Conservation (phyloP, 2,113 vertebrate species). For the Channa maculata region DNA sequence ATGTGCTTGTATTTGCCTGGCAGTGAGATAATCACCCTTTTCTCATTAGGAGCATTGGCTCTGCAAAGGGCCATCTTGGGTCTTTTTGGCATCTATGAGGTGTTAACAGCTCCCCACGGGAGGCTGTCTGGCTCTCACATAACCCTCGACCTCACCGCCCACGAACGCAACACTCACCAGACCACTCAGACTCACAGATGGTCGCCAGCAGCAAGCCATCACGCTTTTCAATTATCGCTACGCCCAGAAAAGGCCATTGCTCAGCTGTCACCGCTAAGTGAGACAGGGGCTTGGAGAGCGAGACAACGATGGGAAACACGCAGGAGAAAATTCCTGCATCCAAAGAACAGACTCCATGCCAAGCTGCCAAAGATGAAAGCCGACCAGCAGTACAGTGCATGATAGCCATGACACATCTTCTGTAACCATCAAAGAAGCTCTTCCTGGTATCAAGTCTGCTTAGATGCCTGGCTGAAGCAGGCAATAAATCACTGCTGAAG, state of each 20-base stretch:
- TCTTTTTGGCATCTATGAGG: constrained; percentile 90
- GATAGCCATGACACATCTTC: background rate
- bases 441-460: constrained; percentile 4
- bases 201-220: constrained; percentile 72
- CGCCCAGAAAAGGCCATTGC: constrained; percentile 73
- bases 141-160: constrained; percentile 74
- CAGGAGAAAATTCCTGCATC: constrained; percentile 63
- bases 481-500: constrained; percentile 76
- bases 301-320: constrained; percentile 10
- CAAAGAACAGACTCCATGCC: background rate
- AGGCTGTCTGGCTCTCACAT: constrained; percentile 73
- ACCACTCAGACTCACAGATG: constrained; percentile 84
- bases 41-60: constrained; percentile 76
- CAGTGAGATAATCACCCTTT: constrained; percentile 74
- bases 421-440: constrained; percentile 42
- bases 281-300: constrained; percentile 29
- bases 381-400: background rate
- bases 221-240: constrained; percentile 84
- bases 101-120: constrained; percentile 89
- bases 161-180: constrained; percentile 71
- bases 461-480: constrained; percentile 56
- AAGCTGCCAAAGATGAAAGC: background rate
- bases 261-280: constrained; percentile 68
- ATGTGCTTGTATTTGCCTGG: constrained; percentile 66
- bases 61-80: constrained; percentile 60